Conservation (phyloP, 1,140 invertebrate genomes). For the Zaprionus lachaisei region DNA sequence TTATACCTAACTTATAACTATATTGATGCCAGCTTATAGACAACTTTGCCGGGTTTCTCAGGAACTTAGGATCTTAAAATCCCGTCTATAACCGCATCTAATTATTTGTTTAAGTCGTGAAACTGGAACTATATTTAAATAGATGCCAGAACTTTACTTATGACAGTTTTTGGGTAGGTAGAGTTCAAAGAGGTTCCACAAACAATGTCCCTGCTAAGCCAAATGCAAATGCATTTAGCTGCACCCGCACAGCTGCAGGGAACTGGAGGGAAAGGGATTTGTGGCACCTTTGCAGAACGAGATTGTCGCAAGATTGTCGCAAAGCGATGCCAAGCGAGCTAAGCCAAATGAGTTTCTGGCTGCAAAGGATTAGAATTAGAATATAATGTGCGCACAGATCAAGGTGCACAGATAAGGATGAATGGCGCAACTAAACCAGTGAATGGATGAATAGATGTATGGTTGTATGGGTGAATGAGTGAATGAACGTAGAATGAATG, state of each 20-base stretch:
- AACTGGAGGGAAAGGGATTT: constrained; percentile 56
- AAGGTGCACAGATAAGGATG: constrained; percentile 1
- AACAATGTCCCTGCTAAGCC: constrained; percentile 11
- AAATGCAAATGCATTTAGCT: constrained; percentile 23
- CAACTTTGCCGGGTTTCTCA: neutral
- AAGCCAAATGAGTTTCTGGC: constrained; percentile 51
- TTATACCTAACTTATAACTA: neutral
- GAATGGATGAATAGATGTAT: constrained; percentile 1
- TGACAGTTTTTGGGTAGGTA: constrained; percentile 13
- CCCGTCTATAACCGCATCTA: neutral
- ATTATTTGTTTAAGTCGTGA: neutral
- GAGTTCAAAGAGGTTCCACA: neutral
- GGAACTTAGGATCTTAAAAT: neutral
- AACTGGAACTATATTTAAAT: neutral
- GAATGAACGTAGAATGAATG: constrained; percentile 40
- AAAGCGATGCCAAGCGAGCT: constrained; percentile 45
- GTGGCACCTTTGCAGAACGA: constrained; percentile 15
- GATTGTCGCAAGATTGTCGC: constrained; percentile 56
- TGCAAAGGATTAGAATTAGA: constrained; percentile 50
- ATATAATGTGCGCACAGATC: constrained; percentile 39
- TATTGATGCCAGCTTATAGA: neutral
- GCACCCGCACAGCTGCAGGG: constrained; percentile 55
- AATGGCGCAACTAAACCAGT: constrained; percentile 8
- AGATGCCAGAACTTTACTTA: constrained; percentile 15
- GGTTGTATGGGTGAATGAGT: constrained; percentile 17